Percentiles rank a stretch among this genome's conserved stretches.
These are phyloP conservation scores for Oreochromis mossambicus DNA, from an alignment of 2,797 vertebrate genomes.

Conservation along the genomic window DNA sequence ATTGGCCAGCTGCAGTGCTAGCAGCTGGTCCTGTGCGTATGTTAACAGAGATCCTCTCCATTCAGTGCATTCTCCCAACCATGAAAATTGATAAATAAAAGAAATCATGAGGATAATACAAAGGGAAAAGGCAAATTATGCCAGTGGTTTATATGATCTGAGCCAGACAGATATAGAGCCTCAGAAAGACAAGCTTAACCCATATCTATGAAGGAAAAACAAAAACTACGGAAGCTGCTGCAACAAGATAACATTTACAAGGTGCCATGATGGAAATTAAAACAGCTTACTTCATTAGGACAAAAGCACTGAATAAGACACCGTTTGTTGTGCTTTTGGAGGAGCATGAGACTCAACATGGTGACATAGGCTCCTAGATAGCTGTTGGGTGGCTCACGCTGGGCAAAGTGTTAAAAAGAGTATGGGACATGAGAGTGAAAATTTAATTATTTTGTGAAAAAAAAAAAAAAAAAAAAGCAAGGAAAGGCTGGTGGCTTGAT, in stretches of 20 bases:
- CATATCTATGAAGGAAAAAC: neutral
- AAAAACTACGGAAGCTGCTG: neutral
- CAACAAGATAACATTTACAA: neutral
- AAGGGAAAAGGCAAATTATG: neutral
- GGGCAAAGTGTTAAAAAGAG: neutral
- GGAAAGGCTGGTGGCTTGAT: neutral
- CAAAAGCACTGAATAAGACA: neutral
- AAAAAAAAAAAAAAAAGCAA: neutral
- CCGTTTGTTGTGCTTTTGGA: neutral
- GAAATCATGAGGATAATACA: neutral
- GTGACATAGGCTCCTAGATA: neutral
- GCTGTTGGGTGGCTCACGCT: neutral
- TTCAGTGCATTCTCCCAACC: neutral
- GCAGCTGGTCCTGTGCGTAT: no score
- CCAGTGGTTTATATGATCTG: neutral
- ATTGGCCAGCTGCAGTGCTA: neutral
- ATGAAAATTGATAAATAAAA: neutral
- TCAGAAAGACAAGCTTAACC: neutral
- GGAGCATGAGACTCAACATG: neutral
- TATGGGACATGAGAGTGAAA: neutral
- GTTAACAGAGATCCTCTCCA: no score
- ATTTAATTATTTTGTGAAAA: no score
- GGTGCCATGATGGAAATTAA: neutral
- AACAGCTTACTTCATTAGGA: neutral
- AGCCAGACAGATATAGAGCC: neutral